Percentiles rank a stretch among this genome's conserved stretches.
These are phyloP conservation scores for Lochmaea capreae DNA, from an alignment of 2,888 invertebrate species.

Conservation along the genomic window DNA sequence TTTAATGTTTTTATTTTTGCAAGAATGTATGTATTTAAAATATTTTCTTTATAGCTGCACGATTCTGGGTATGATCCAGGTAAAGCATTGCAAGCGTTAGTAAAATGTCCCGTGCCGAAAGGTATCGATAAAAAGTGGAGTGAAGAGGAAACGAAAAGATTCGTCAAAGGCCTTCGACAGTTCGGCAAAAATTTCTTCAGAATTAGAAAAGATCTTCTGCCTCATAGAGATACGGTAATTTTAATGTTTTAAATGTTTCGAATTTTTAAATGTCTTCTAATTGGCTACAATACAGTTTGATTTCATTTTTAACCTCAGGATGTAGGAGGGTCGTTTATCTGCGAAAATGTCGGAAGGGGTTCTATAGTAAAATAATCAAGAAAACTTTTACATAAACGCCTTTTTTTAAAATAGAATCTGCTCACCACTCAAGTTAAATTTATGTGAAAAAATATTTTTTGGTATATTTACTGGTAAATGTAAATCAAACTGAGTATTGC, in stretches of 20 bases:
- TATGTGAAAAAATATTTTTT: too few species aligned
- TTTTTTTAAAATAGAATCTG: too few species aligned
- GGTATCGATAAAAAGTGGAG: constrained; percentile 98
- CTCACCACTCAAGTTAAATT: too few species aligned
- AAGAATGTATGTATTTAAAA: background rate
- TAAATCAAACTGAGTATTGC: too few species aligned
- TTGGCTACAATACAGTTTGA: too few species aligned
- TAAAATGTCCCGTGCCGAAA: constrained; percentile 97
- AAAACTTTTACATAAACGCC: too few species aligned
- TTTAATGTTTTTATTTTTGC: background rate
- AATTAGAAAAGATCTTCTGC: constrained; percentile 94
- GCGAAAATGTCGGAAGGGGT: too few species aligned
- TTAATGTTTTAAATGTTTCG: background rate
- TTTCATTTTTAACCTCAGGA: too few species aligned
- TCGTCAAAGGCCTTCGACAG: constrained; percentile 97
- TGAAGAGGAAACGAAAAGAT: constrained; percentile 97
- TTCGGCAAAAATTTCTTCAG: constrained; percentile 99
- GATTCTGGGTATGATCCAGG: constrained; percentile 97
- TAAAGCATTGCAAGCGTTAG: constrained; percentile 94
- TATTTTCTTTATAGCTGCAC: constrained; percentile 77
- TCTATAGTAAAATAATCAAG: too few species aligned
- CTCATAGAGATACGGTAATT: constrained; percentile 93
- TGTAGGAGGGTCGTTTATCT: too few species aligned
- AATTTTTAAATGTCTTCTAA: background rate
- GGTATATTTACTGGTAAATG: too few species aligned